Evolutionary conservation across 2,113 vertebrate species (phyloP).

Genomic region (Corythaixoides concolor): DNA sequence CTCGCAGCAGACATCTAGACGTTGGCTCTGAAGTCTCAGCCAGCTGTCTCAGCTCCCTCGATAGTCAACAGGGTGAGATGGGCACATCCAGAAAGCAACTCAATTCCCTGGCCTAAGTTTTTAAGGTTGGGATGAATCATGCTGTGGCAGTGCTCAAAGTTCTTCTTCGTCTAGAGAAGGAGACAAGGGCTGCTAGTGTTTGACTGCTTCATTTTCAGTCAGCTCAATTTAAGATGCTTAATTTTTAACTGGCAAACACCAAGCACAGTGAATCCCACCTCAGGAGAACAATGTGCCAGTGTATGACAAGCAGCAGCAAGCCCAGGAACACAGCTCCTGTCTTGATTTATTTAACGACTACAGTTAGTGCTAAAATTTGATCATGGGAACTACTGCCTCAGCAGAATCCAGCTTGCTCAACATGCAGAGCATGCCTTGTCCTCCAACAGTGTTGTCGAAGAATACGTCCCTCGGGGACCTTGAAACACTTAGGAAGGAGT

Average conservation of each 20-base stretch:
- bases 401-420: constrained; percentile 34
- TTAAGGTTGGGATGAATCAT: neutral
- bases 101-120: neutral
- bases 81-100: neutral
- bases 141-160: neutral
- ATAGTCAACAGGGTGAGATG: neutral
- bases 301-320: constrained; percentile 38
- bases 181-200: neutral
- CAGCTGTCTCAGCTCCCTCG: neutral
- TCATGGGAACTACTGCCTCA: constrained; percentile 53
- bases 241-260: constrained; percentile 14
- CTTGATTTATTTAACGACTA: constrained; percentile 25
- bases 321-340: neutral
- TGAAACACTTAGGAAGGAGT: neutral
- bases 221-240: neutral
- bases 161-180: neutral
- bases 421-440: neutral
- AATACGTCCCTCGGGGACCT: neutral
- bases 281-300: constrained; percentile 26
- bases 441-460: neutral
- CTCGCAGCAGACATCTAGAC: neutral
- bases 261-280: constrained; percentile 34
- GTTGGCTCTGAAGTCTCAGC: neutral
- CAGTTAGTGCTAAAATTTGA: constrained; percentile 5
- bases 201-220: neutral